A percentile compares a stretch with the other conserved stretches of the same genome.
Conservation (phyloP, 2,888 invertebrate species). For the Melangyna quadrimaculata region DNA sequence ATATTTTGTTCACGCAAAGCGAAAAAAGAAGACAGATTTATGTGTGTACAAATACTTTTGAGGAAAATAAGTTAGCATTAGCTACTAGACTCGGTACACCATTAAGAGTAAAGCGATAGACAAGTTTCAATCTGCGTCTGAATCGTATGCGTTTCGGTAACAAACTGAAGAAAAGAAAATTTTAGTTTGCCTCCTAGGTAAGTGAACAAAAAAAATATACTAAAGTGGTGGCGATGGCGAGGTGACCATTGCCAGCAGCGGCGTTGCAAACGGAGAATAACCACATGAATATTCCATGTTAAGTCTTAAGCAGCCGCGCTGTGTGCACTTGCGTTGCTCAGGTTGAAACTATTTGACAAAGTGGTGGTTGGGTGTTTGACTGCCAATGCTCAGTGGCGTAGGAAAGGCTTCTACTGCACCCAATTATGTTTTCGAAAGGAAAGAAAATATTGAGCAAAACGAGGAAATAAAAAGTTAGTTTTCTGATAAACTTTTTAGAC, state of each 20-base stretch:
- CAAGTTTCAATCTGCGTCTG: slow-evolving; percentile 76
- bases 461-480: no score
- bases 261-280: slow-evolving; percentile 39
- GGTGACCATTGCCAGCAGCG: slow-evolving; percentile 43
- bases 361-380: slow-evolving; percentile 20
- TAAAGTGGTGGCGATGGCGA: slow-evolving; percentile 57
- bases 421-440: no score
- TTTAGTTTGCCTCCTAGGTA: slow-evolving; percentile 78
- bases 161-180: slow-evolving; percentile 80
- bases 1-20: slow-evolving; percentile 13
- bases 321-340: slow-evolving; percentile 39
- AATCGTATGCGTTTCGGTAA: slow-evolving; percentile 80
- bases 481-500: no score
- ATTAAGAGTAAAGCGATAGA: slow-evolving; percentile 40
- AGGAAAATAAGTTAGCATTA: slow-evolving; percentile 6
- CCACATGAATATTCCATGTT: slow-evolving; percentile 56
- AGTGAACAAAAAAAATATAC: slow-evolving; percentile 74
- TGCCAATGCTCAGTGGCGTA: background rate
- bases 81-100: slow-evolving; percentile 39
- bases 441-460: no score
- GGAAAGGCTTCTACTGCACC: background rate
- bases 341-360: slow-evolving; percentile 36
- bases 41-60: background rate
- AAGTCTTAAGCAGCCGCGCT: slow-evolving; percentile 39
- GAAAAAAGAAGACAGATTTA: slow-evolving; percentile 4